phyloP scores from a whole-genome alignment of 2,797 vertebrate genomes.

The Garrulus glandarius region DNA sequence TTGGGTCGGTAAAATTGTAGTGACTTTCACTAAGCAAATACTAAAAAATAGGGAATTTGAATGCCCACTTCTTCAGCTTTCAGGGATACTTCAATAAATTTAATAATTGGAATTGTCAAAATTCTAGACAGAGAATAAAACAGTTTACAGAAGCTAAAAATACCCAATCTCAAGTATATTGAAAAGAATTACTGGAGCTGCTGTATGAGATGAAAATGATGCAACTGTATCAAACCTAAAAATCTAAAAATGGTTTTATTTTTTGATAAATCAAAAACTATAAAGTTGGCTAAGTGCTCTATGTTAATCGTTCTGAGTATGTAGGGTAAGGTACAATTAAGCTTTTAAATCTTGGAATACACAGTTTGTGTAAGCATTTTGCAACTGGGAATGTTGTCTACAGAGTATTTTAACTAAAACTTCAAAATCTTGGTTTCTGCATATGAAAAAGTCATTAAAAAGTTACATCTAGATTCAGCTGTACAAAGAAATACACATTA shows the following conservation, averaged over 20 bases:
- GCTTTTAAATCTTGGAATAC: slow-evolving; percentile 74
- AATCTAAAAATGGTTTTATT: slow-evolving; percentile 65
- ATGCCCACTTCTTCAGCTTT: slow-evolving; percentile 74
- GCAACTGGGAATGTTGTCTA: slow-evolving; percentile 79
- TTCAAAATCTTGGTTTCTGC: slow-evolving; percentile 75
- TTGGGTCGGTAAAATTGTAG: slow-evolving; percentile 65
- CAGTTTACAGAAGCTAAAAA: slow-evolving; percentile 64
- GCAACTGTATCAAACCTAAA: slow-evolving; percentile 74
- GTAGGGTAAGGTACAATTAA: slow-evolving; percentile 77
- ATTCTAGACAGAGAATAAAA: slow-evolving; percentile 64
- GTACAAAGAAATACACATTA: slow-evolving; percentile 79
- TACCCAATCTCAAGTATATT: slow-evolving; percentile 53
- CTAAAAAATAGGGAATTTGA: slow-evolving; percentile 68
- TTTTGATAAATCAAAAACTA: slow-evolving; percentile 73
- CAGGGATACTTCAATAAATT: slow-evolving; percentile 52
- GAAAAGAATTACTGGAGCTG: slow-evolving; percentile 45
- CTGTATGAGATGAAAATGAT: slow-evolving; percentile 74
- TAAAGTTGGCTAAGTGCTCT: slow-evolving; percentile 78
- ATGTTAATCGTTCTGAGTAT: slow-evolving; percentile 72
- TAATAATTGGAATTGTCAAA: slow-evolving; percentile 58
- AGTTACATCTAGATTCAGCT: slow-evolving; percentile 75
- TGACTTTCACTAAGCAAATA: slow-evolving; percentile 68
- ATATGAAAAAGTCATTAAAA: slow-evolving; percentile 78
- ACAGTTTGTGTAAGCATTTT: slow-evolving; percentile 76
- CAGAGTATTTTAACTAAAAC: slow-evolving; percentile 75